phyloP scores from a whole-genome alignment of 2,797 vertebrate genomes.

The Microhierax caerulescens region DNA sequence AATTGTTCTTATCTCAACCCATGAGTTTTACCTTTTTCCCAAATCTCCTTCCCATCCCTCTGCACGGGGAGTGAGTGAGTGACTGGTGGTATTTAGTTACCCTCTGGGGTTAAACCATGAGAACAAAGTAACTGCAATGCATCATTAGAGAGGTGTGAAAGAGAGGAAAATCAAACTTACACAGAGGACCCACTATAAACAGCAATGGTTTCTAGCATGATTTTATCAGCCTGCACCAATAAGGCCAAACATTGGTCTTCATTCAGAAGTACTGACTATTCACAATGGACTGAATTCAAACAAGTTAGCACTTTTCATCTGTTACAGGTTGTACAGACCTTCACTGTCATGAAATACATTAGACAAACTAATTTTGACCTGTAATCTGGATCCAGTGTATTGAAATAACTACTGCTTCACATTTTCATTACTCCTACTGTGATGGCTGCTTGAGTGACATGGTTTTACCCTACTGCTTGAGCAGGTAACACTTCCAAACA shows the following conservation, averaged over 20 bases:
- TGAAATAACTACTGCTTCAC: background rate
- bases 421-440: background rate
- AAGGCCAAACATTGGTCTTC: background rate
- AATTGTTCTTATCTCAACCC: too few relatives aligned
- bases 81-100: too few relatives aligned
- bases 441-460: background rate
- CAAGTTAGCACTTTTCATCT: background rate
- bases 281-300: background rate
- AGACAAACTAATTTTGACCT: background rate
- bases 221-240: background rate
- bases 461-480: background rate
- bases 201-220: background rate
- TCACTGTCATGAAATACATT: background rate
- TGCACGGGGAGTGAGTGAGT: too few relatives aligned
- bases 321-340: background rate
- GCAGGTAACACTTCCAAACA: background rate
- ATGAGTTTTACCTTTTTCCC: too few relatives aligned
- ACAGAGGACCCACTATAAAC: background rate
- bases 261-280: background rate
- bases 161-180: background rate
- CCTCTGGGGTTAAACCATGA: too few relatives aligned
- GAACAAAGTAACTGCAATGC: background rate
- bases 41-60: too few relatives aligned
- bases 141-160: background rate
- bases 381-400: background rate